These are phyloP conservation scores for Pipistrellus pipistrellus DNA, from an alignment of 2,797 vertebrate species.

Conservation along the genomic window DNA sequence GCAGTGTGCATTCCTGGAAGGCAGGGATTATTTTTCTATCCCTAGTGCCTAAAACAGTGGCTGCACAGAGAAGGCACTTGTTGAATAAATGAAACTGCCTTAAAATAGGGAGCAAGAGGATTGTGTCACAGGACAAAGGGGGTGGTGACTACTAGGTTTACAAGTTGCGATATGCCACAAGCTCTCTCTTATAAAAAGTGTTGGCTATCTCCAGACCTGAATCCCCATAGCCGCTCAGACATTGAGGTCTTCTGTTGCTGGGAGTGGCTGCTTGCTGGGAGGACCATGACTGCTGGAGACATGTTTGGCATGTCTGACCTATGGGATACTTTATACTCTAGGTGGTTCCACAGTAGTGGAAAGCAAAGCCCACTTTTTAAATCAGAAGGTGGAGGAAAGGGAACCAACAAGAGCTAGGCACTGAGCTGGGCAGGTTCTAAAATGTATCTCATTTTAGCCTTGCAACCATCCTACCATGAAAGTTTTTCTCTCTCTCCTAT, in stretches of 20 bases:
- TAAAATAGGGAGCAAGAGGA: background rate
- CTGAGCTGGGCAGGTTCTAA: background rate
- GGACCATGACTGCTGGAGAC: background rate
- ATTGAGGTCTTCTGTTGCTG: background rate
- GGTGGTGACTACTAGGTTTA: no score
- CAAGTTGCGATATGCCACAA: background rate
- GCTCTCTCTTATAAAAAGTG: background rate
- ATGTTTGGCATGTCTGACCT: background rate
- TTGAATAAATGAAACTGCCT: background rate
- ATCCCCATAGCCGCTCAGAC: background rate
- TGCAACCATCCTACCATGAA: background rate
- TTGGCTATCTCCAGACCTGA: background rate
- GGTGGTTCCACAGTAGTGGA: background rate
- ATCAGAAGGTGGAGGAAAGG: background rate
- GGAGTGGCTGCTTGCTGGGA: background rate
- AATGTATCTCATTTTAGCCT: background rate
- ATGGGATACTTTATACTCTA: background rate
- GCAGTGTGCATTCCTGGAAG: background rate
- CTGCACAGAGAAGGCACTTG: background rate
- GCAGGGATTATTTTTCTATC: background rate
- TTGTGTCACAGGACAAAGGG: background rate
- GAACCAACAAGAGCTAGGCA: background rate
- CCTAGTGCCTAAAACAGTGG: background rate
- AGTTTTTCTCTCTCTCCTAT: background rate
- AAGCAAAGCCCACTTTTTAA: slow-evolving; percentile 7